These are phyloP conservation scores for Trogon melanurus DNA, from an alignment of 2,113 vertebrate genomes.

Conservation along the genomic window DNA sequence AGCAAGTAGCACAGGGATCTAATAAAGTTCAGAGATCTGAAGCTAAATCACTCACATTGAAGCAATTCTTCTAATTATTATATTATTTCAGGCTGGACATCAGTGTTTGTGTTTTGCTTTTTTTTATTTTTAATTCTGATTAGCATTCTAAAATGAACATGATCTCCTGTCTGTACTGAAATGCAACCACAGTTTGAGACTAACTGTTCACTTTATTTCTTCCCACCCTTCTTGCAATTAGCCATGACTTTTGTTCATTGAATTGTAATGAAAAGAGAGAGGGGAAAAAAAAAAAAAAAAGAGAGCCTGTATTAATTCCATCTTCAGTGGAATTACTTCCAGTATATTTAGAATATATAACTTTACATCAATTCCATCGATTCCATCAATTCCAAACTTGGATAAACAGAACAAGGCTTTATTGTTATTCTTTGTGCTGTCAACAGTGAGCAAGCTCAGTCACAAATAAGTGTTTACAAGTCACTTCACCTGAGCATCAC, in stretches of 20 bases:
- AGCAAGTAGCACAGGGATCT: background rate
- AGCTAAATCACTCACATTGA: background rate
- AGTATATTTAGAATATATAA: background rate
- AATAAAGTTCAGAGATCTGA: background rate
- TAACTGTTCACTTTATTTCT: background rate
- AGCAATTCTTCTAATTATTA: background rate
- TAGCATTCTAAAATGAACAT: background rate
- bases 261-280: background rate
- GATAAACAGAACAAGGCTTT: background rate
- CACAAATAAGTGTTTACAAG: background rate
- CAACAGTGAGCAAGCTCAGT: background rate
- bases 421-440: background rate
- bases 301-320: rapidly evolving
- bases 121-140: background rate
- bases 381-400: no score
- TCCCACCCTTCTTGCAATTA: background rate
- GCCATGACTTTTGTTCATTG: background rate
- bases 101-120: background rate
- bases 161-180: background rate
- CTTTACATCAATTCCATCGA: background rate
- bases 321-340: background rate
- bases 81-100: background rate
- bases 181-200: background rate
- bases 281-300: background rate
- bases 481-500: background rate